Percentiles rank a stretch among this genome's conserved stretches.
phyloP scores from a whole-genome alignment of 2,113 vertebrate genomes.

The Struthio camelus region DNA sequence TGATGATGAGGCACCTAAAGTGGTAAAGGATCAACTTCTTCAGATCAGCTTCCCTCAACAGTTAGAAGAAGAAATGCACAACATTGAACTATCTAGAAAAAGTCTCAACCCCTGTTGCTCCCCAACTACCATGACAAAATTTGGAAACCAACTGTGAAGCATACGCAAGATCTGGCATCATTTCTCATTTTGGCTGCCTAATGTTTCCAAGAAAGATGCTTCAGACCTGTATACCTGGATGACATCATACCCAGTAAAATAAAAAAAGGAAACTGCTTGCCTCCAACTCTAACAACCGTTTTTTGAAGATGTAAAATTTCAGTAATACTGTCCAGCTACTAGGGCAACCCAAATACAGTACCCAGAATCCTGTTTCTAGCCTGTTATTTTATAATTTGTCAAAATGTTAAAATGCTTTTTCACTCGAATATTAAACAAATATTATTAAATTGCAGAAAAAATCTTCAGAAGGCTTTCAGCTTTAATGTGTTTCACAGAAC shows the following conservation, averaged over 20 bases:
- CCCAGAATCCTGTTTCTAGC: neutral
- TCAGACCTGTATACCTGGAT: constrained; percentile 23
- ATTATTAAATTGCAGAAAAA: constrained; percentile 47
- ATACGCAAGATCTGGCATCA: neutral
- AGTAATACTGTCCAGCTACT: neutral
- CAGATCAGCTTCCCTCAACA: constrained; percentile 21
- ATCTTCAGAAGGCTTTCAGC: constrained; percentile 23
- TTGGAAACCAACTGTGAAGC: constrained; percentile 15
- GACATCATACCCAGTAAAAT: neutral
- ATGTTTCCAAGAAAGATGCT: neutral
- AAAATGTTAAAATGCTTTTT: constrained; percentile 15
- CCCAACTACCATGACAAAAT: neutral
- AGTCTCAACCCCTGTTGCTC: neutral
- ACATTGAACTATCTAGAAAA: constrained; percentile 5
- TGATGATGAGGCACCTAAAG: neutral
- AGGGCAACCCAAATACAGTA: constrained; percentile 9
- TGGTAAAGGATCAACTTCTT: constrained; percentile 9
- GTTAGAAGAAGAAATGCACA: constrained; percentile 15
- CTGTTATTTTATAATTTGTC: constrained; percentile 36
- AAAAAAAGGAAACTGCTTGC: neutral
- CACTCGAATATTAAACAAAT: constrained; percentile 27
- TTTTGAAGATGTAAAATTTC: neutral
- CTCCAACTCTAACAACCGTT: neutral
- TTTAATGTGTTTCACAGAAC: constrained; percentile 39
- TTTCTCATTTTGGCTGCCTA: neutral